Evolutionary conservation across 2,113 vertebrate species (phyloP).

Genomic region (Chinchilla lanigera): DNA sequence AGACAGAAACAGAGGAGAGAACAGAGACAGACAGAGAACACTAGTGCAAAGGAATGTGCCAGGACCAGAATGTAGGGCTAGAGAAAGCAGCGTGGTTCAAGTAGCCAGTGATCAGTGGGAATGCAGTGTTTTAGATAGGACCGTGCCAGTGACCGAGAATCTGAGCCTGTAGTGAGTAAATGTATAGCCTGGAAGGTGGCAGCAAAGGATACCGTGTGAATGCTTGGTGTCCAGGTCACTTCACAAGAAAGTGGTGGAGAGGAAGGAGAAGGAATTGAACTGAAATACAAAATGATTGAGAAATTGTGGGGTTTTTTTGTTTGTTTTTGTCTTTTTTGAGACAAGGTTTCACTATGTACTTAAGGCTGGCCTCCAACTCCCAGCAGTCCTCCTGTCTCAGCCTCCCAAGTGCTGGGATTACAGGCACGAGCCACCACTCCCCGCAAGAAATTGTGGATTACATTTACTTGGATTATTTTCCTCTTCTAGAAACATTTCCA

Average conservation of each 20-base stretch:
- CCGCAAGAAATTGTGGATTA: not conserved
- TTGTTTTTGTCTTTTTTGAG: too few species aligned
- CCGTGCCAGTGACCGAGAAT: not conserved
- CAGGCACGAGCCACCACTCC: too few species aligned
- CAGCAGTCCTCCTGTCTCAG: too few species aligned
- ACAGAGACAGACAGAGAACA: not conserved
- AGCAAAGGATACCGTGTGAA: not conserved
- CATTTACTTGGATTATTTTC: slow-evolving; percentile 3
- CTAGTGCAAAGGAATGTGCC: not conserved
- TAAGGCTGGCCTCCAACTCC: too few species aligned
- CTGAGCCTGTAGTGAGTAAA: not conserved
- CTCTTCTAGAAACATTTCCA: slow-evolving; percentile 11
- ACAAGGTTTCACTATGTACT: too few species aligned
- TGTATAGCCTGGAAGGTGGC: not conserved
- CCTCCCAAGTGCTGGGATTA: too few species aligned
- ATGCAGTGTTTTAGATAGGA: not conserved
- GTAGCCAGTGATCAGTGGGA: not conserved
- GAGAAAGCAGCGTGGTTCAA: not conserved
- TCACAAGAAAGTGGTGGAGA: not conserved
- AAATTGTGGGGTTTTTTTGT: not conserved
- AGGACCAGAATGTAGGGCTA: not conserved
- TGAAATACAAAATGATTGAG: slow-evolving; percentile 7
- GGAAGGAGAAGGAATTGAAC: not conserved
- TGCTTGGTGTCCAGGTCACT: not conserved
- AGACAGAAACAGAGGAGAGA: not conserved